A percentile compares a stretch with the other conserved stretches of the same genome.
These are phyloP conservation scores for Cephus cinctus DNA, from an alignment of 1,140 invertebrate genomes.

Conservation along the genomic window DNA sequence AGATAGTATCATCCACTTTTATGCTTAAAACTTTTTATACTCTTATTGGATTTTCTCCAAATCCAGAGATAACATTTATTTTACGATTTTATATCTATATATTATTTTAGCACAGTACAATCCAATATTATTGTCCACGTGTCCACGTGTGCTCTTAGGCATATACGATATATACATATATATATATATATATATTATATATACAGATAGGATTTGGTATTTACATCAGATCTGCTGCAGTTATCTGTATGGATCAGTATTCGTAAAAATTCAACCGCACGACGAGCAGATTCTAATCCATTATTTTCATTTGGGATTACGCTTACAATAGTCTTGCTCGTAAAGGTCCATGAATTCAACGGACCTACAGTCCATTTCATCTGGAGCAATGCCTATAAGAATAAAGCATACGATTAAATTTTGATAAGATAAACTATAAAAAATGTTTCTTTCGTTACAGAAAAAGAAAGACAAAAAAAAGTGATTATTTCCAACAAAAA, in stretches of 20 bases:
- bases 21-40: neutral
- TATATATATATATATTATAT: no score
- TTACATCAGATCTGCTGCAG: conserved; percentile 28
- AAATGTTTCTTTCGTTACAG: no score
- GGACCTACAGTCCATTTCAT: no score
- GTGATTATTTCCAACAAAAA: no score
- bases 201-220: conserved; percentile 22
- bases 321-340: no score
- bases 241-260: conserved; percentile 25
- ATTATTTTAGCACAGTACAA: conserved; percentile 10
- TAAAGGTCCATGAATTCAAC: no score
- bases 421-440: no score
- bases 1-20: neutral
- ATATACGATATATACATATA: no score
- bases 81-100: neutral
- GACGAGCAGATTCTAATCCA: conserved; percentile 16
- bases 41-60: neutral
- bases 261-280: conserved; percentile 24
- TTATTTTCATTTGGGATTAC: conserved; percentile 34
- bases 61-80: neutral
- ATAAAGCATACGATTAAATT: no score
- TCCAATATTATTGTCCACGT: conserved; percentile 11
- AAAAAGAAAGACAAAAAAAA: no score
- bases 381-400: no score
- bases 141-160: conserved; percentile 12